A percentile compares a stretch with the other conserved stretches of the same genome.
These are phyloP conservation scores for Enteromius fasciolatus DNA, from an alignment of 2,797 vertebrate genomes.

Conservation along the genomic window DNA sequence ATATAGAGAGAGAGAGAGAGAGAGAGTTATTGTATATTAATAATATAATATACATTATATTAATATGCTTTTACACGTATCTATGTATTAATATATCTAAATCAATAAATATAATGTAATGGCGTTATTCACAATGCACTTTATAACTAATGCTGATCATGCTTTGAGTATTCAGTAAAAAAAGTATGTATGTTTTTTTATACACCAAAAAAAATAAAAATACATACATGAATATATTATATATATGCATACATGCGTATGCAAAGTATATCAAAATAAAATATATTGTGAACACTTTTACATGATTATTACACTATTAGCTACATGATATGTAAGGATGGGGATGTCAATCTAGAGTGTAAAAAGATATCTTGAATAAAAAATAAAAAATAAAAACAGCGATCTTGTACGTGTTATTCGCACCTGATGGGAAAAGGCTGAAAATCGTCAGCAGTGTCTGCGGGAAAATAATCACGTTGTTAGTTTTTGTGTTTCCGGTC, in stretches of 20 bases:
- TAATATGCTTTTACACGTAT: background rate
- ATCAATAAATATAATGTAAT: background rate
- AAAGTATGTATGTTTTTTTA: background rate
- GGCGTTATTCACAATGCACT: background rate
- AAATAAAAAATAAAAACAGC: background rate
- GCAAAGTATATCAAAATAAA: background rate
- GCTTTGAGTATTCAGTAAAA: background rate
- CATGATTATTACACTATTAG: background rate
- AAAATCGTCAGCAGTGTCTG: background rate
- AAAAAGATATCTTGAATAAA: background rate
- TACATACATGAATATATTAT: background rate
- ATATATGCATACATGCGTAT: background rate
- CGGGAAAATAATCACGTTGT: background rate
- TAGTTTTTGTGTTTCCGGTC: conserved; percentile 36
- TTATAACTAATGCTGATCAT: background rate
- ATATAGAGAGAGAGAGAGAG: too few relatives aligned
- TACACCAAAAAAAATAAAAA: background rate
- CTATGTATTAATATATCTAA: background rate
- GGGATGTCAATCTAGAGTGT: background rate
- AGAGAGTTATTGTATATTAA: background rate
- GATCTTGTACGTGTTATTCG: background rate
- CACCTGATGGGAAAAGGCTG: background rate
- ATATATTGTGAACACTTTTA: background rate
- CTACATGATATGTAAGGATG: background rate
- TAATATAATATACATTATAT: background rate